phyloP scores from a whole-genome alignment of 2,113 vertebrate species.

The Lophius piscatorius region DNA sequence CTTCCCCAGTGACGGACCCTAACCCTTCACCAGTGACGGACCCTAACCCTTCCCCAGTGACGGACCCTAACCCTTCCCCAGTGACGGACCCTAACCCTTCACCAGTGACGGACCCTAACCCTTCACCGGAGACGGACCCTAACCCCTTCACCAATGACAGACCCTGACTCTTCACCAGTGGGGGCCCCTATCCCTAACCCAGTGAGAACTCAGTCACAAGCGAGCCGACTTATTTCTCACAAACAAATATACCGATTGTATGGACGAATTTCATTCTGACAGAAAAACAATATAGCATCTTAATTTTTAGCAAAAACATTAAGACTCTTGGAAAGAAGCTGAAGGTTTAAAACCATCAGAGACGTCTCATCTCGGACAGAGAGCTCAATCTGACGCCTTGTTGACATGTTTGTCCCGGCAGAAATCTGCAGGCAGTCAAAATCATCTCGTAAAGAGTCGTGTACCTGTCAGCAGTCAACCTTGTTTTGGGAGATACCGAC shows the following conservation, averaged over 20 bases:
- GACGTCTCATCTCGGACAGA: slow-evolving; percentile 75
- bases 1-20: no score
- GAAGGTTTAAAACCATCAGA: slow-evolving; percentile 68
- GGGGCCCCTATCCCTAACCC: no score
- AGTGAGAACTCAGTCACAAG: slow-evolving; percentile 18
- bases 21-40: no score
- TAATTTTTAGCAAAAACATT: slow-evolving; percentile 42
- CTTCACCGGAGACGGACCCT: no score
- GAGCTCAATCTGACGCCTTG: slow-evolving; percentile 73
- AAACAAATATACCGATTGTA: slow-evolving; percentile 32
- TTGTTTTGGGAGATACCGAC: slow-evolving; percentile 79
- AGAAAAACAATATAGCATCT: slow-evolving; percentile 65
- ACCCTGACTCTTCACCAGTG: no score
- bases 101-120: no score
- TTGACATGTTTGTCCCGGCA: slow-evolving; percentile 71
- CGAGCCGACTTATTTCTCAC: slow-evolving; percentile 30
- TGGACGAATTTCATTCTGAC: slow-evolving; percentile 56
- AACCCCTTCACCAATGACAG: no score
- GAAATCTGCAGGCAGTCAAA: slow-evolving; percentile 68
- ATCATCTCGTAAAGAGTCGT: slow-evolving; percentile 76
- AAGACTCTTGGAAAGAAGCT: slow-evolving; percentile 47
- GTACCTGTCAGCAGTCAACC: slow-evolving; percentile 78
- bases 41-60: no score
- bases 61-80: no score
- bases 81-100: no score